Conservation (phyloP, 2,888 invertebrate species). For the Corbicula japonica region DNA sequence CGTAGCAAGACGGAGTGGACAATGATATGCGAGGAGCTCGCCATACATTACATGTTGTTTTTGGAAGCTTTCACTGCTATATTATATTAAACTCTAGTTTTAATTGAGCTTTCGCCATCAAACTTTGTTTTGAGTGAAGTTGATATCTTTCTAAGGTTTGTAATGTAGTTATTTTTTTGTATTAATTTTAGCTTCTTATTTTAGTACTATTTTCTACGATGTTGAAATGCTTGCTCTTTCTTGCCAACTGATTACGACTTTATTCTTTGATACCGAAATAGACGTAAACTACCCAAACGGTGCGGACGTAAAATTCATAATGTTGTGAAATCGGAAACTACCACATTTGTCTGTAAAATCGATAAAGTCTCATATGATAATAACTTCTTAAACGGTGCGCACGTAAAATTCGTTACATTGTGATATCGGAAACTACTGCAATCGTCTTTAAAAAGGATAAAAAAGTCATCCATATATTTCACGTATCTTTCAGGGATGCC, state of each 20-base stretch:
- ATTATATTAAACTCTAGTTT: background rate
- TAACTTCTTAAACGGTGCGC: background rate
- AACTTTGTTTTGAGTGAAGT: background rate
- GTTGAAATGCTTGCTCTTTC: too few species aligned
- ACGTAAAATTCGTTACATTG: background rate
- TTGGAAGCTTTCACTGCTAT: background rate
- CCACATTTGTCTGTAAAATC: background rate
- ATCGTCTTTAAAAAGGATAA: background rate
- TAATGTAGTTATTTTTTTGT: too few species aligned
- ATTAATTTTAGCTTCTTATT: too few species aligned
- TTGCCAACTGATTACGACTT: too few species aligned
- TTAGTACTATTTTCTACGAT: too few species aligned
- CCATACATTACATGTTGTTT: background rate
- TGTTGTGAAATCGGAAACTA: background rate
- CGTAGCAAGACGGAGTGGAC: background rate
- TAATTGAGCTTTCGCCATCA: background rate
- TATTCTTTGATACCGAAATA: too few species aligned
- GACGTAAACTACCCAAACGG: too few species aligned
- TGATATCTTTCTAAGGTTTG: too few species aligned
- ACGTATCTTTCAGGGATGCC: conserved; percentile 88
- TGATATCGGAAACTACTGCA: background rate
- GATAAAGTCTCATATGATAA: background rate
- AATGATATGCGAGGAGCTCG: background rate
- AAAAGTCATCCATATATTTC: background rate
- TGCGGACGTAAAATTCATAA: background rate